Base-by-base conservation (phyloP, 2,888 invertebrate genomes). In the Mythimna ferrago region DNA sequence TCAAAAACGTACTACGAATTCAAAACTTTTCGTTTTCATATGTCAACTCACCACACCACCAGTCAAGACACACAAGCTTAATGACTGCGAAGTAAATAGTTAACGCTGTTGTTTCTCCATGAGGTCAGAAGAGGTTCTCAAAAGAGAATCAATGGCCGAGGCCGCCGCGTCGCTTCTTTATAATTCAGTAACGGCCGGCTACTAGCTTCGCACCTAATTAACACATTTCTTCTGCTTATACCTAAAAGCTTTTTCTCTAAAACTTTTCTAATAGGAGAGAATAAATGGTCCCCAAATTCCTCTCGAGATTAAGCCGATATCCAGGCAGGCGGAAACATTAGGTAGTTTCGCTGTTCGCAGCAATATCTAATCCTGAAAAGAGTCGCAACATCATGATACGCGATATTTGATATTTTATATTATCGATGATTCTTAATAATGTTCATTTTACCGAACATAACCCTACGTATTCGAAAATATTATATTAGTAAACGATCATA, bases 101-200 rank as follows among this genome's bases (percentile, higher is more conserved):
- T 71, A 81, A 66, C 56, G 38, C 48, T 63, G 63, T 66, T 70
- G 54, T 81, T 58, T 53, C 56, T 53, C 38, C 19, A 1, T 66
- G 10, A 51, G 32, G 63, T 79, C 44, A 77, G 64, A 16, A 66
- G 44, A 56, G 63, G 32, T 57, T n/a, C 66, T 48, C 61, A 66
- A 77, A 66, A 64, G 35, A 65, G 66, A 79, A 82, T 72, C 78
- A 71, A 78, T 71, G 66, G 48, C 44, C 32, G 54, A 53, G 19
- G 48, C 48, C 2, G 38, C 60, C 48, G 41, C 41, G 21, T 61
- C 16, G 41, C 78, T 78, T 63, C 60, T 78, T 54, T 66, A 78
- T 72, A 65, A 79, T 79, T 79, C 82, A 82, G 72, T 82, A 65
- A 78, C 38, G 64, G 32, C 21, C n/a, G 32, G n/a, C 78, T 38